Evolutionary conservation across 2,113 vertebrate species (phyloP), one percentile per base, ranked within the genome.

Genomic region (Alligator sinensis): DNA sequence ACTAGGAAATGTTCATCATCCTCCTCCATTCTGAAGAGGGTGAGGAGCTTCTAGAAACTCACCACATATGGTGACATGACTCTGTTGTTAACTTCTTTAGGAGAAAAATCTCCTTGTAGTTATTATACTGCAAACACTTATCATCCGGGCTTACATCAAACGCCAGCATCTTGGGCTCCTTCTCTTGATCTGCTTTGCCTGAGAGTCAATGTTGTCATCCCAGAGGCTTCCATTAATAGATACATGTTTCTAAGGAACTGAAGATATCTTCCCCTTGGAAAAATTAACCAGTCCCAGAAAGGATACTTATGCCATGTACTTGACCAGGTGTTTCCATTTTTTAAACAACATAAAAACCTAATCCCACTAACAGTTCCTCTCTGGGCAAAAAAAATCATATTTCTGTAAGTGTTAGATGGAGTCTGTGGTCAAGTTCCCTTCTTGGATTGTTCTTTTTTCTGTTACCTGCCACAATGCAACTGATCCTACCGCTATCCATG

Each of bases 51-150:
- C 96, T 96, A 95, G 96, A 96, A 94, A 64, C 95, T 91, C 96
- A 97, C 93, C 87, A 96, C 96, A 97, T 96, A 96, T 96, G 95
- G 96, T 95, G 96, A 96, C 92, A 96, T 82, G 95, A 95, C 96
- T 97, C 93, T 89, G 91, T 93, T 95, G 88, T 93, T 96, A 93
- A 87, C 95, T 95, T 96, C 95, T 95, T 95, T 80, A 92, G 91
- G 89, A 96, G 92, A 97, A 91, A 96, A 97, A 94, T 66, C 55
- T 93, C 93, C 93, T 92, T 5, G 18, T 92, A 15, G 80, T 4
- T 78, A 86, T 81, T 47, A 76, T 57, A n/a, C 19, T 94, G 93
- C 87, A 97, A 96, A 93, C 93, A 62, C 95, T 96, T 97, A 95
- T 89, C 83, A 91, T 89, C 94, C 28, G 92, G 89, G 93, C 91